Conservation (phyloP, 2,113 vertebrate species). For the Dipodomys stephensi region DNA sequence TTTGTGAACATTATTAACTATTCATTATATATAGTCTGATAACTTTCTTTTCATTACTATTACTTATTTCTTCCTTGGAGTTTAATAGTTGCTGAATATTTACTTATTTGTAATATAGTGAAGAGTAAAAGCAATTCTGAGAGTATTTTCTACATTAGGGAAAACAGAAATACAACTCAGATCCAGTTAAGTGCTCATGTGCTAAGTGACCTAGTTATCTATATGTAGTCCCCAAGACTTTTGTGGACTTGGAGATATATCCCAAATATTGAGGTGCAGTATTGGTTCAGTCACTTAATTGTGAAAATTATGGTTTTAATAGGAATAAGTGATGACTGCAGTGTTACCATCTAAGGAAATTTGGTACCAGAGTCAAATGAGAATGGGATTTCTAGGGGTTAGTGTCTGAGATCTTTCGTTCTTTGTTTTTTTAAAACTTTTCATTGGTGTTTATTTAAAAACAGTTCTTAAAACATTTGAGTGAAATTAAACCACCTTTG, state of each 20-base stretch:
- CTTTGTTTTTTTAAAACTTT: too few species aligned
- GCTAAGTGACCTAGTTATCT: not conserved
- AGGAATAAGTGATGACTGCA: not conserved
- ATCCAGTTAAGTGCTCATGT: slow-evolving; percentile 1
- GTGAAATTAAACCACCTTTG: slow-evolving; percentile 80
- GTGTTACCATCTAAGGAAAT: not conserved
- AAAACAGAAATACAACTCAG: slow-evolving; percentile 43
- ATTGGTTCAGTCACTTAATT: not conserved
- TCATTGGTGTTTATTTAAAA: too few species aligned
- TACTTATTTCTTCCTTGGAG: slow-evolving; percentile 37
- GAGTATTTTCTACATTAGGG: slow-evolving; percentile 24
- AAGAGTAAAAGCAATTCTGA: not conserved
- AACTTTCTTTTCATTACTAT: slow-evolving; percentile 36
- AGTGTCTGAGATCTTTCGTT: not conserved
- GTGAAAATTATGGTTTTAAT: slow-evolving; percentile 47
- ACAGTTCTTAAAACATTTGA: slow-evolving; percentile 82
- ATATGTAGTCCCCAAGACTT: not conserved
- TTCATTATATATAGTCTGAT: slow-evolving; percentile 29
- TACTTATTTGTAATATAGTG: not conserved
- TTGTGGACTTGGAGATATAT: not conserved
- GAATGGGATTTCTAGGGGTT: slow-evolving; percentile 11
- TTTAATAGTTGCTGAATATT: slow-evolving; percentile 23
- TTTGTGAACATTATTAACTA: slow-evolving; percentile 27
- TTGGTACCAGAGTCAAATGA: slow-evolving; percentile 13
- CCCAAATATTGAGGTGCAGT: not conserved